Percentiles rank a stretch among this genome's conserved stretches.
Conservation (phyloP, 2,797 vertebrate species). For the Cygnus olor region DNA sequence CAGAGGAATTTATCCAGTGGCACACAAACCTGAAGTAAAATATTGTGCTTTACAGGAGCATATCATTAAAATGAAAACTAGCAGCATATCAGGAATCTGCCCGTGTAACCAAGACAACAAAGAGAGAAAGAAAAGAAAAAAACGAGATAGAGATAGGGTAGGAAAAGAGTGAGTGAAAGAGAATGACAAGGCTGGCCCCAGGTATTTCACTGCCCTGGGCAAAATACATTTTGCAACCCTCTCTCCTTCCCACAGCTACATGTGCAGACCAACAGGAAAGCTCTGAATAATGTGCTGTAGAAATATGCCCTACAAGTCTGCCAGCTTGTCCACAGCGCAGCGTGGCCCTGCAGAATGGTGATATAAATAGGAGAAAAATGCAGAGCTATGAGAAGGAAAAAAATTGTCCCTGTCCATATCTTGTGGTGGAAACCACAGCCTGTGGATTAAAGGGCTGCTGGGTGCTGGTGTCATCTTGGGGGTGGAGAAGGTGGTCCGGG, state of each 20-base stretch:
- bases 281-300: neutral
- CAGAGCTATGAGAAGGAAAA: neutral
- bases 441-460: neutral
- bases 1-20: conserved; percentile 78
- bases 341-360: neutral
- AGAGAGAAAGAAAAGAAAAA: conserved; percentile 67
- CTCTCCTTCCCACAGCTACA: neutral
- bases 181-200: conserved; percentile 28
- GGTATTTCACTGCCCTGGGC: conserved; percentile 59
- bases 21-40: conserved; percentile 75
- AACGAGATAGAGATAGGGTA: conserved; percentile 59
- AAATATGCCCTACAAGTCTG: neutral
- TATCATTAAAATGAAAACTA: conserved; percentile 80
- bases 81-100: conserved; percentile 70
- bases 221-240: conserved; percentile 51
- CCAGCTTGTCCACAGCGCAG: neutral
- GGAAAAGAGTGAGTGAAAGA: conserved; percentile 22
- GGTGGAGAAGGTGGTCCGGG: neutral
- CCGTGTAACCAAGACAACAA: conserved; percentile 83
- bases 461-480: neutral
- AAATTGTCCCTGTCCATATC: rapidly evolving
- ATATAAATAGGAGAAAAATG: conserved; percentile 10
- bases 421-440: neutral
- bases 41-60: conserved; percentile 76
- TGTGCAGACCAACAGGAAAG: conserved; percentile 20